Base-by-base conservation (phyloP, 64 coral and sea anemone genomes). In the Trachythela sp. region DNA sequence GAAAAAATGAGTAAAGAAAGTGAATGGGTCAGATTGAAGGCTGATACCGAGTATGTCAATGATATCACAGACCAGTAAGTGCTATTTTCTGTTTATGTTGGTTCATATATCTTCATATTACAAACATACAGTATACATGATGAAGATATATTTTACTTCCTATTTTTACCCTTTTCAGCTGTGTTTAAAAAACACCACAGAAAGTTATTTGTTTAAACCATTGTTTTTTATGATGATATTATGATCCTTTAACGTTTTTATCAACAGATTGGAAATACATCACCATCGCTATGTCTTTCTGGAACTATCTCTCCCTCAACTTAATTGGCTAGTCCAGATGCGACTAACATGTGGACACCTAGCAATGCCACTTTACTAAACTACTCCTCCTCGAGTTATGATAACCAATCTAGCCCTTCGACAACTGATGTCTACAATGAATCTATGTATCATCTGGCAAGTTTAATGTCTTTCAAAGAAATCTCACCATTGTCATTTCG, bases 351-450 rank as follows among this genome's bases (percentile, higher is more conserved):
- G 29, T 77, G 71, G 71, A 77, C 71, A 35, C 71, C 71, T 38
- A 77, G 71, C 54, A 59, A 59, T 59, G 54, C 54, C 24, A 59
- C 54, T 59, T 77, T 27, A 59, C 54, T 59, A 59, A 59, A 59
- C 54, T 59, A 59, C 54, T 59, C 54, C 54, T 59, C 54, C 15
- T 59, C 54, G 15, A 59, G 54, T 59, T 59, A 59, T 59, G 54
- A 59, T 77, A 27, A 32, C 71, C 71, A 35, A 35, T 77, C 71
- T 77, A 59, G 54, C 54, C 54, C 6, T 59, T 59, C 54, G 54
- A 59, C 54, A 59, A 36, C 71, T 39, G 71, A 77, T 36, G 71
- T 77, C 71, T 77, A 77, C 71, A 77, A 77, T 17, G 32, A 77
- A 33, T 33, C 71, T 36, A 36, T 77, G 29, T 33, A 6, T 77